Conservation (phyloP, 1,140 invertebrate species). For the Monomorium pharaonis region DNA sequence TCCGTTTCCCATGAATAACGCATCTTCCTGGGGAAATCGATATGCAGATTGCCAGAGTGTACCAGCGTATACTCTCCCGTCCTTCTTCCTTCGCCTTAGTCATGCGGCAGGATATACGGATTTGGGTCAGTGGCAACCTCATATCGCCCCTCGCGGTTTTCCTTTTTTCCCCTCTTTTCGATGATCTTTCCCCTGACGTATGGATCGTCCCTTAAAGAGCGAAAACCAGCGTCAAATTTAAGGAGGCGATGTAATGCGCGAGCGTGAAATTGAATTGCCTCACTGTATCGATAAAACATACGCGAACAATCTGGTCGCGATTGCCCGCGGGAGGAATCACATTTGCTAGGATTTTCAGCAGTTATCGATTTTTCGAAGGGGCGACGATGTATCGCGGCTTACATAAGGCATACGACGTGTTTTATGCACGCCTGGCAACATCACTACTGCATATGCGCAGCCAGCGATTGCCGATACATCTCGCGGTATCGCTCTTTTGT, state of each 20-base stretch:
- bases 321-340: neutral
- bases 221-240: neutral
- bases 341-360: neutral
- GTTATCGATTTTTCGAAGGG: conserved; percentile 17
- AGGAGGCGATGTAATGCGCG: neutral
- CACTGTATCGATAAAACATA: conserved; percentile 20
- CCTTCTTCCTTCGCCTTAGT: conserved; percentile 1
- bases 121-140: conserved; percentile 67
- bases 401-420: neutral
- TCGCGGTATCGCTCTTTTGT: conserved; percentile 16
- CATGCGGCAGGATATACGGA: conserved; percentile 25
- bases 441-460: neutral
- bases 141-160: neutral
- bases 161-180: neutral
- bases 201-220: conserved; percentile 5
- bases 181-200: neutral
- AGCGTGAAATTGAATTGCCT: conserved; percentile 64
- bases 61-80: conserved; percentile 42
- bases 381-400: neutral
- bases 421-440: neutral
- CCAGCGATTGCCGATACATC: neutral
- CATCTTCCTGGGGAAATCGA: conserved; percentile 73
- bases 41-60: conserved; percentile 72
- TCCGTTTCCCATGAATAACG: conserved; percentile 73
- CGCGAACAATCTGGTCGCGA: neutral